A percentile compares a stretch with the other conserved stretches of the same genome.
These are phyloP conservation scores for Ochropacha duplaris DNA, from an alignment of 2,888 invertebrate species.

Conservation along the genomic window DNA sequence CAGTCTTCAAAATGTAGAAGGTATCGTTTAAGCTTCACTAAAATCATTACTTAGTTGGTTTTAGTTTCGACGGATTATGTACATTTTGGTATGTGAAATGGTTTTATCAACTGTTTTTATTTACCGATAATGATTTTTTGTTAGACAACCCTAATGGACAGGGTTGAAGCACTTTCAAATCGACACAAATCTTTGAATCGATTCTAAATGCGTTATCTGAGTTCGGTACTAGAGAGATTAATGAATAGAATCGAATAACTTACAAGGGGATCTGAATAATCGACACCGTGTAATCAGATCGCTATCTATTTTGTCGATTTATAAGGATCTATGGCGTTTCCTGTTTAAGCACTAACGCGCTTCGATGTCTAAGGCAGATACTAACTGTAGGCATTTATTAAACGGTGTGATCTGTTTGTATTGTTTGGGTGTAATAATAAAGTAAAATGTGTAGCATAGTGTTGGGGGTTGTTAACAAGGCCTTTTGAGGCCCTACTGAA, in stretches of 20 bases:
- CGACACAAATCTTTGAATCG: constrained; percentile 61
- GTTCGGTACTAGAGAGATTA: constrained; percentile 62
- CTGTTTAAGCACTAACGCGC: constrained; percentile 39
- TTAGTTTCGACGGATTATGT: too few species aligned
- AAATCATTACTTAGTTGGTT: too few species aligned
- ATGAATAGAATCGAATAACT: constrained; percentile 79
- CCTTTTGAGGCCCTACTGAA: not conserved
- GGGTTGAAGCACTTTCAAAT: constrained; percentile 60
- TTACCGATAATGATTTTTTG: not conserved
- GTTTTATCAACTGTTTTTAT: too few species aligned
- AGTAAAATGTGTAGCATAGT: not conserved
- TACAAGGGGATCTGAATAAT: constrained; percentile 77
- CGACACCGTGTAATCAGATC: constrained; percentile 78
- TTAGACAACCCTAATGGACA: constrained; percentile 47
- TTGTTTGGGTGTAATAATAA: too few species aligned
- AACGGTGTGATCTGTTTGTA: not conserved
- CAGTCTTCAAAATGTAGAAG: too few species aligned
- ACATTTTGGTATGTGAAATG: too few species aligned
- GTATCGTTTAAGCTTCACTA: too few species aligned
- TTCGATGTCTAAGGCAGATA: constrained; percentile 11
- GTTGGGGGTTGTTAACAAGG: not conserved
- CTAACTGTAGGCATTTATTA: constrained; percentile 5
- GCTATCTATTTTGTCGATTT: constrained; percentile 73
- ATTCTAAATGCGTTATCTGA: constrained; percentile 71
- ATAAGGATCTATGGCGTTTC: constrained; percentile 71